Evolutionary conservation across 2,797 vertebrate genomes (phyloP).

Genomic region (Pogonophryne albipinna): DNA sequence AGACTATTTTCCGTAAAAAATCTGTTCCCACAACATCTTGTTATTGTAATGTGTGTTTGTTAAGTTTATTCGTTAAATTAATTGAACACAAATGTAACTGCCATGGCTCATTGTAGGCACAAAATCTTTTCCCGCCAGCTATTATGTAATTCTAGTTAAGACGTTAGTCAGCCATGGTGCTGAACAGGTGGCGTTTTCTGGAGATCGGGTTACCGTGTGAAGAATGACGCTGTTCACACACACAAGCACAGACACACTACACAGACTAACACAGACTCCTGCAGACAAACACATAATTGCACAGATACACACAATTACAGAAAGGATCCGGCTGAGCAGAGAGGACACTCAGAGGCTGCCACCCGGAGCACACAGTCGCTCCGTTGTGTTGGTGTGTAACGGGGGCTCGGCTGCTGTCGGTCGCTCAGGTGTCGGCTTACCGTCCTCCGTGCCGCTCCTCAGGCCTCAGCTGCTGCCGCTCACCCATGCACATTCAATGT

Average conservation of each 20-base stretch:
- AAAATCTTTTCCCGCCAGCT: background rate
- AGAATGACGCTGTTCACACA: slow-evolving; percentile 30
- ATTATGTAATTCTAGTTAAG: slow-evolving; percentile 26
- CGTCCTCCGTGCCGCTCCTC: slow-evolving; percentile 25
- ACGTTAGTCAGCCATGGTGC: background rate
- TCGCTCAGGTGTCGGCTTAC: slow-evolving; percentile 59
- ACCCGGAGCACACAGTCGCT: slow-evolving; percentile 39
- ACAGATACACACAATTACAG: slow-evolving; percentile 29
- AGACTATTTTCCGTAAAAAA: too few relatives aligned
- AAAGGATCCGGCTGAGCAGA: slow-evolving; percentile 26
- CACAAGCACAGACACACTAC: background rate
- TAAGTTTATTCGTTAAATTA: background rate
- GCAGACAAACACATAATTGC: slow-evolving; percentile 26
- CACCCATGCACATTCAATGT: slow-evolving; percentile 5
- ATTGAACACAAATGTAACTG: background rate
- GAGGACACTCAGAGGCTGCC: slow-evolving; percentile 26
- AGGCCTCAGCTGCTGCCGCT: slow-evolving; percentile 27
- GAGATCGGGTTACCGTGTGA: slow-evolving; percentile 43
- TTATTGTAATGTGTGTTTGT: background rate
- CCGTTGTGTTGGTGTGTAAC: slow-evolving; percentile 52
- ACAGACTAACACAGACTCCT: slow-evolving; percentile 8
- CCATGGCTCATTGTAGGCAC: slow-evolving; percentile 2
- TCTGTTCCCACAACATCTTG: too few relatives aligned
- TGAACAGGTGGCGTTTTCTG: slow-evolving; percentile 55
- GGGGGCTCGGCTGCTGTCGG: slow-evolving; percentile 18